Evolutionary conservation across 2,113 vertebrate species (phyloP), one percentile per base, ranked within the genome.

Genomic region (Megaceryle maxima): DNA sequence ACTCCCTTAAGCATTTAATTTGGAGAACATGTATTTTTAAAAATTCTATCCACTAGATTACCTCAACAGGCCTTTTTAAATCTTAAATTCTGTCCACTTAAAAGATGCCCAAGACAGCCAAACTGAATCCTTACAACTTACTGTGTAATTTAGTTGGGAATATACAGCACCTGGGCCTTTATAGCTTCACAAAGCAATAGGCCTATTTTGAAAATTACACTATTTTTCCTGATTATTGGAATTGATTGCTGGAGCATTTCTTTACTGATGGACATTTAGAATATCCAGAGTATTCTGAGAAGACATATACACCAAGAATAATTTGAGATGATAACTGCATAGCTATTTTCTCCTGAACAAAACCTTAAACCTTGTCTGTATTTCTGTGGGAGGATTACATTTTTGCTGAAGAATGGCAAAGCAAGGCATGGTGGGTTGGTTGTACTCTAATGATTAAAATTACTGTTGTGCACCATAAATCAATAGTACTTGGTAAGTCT

Each of bases 1-100:
- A 55, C 22, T 88, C 77, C 22, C 57, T 70, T 94, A 78, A 88
- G 41, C 57, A 55, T 85, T 92, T 94, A 69, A 72, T 94, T 91
- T 87, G 44, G 20, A 77, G 67, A 82, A 37, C 50, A 18, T 44
- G 11, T 79, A 16, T 59, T 83, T 96, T 92, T 93, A 60, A 13
- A 16, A 81, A 84, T 79, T 88, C 73, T 84, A 17, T 67, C 53
- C 4, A 0, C 48, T 78, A 78, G 39, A 78, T 88, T 95, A 33
- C 50, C 19, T 75, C 73, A 82, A 67, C 51, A 55, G 22, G 35
- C 59, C 10, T 90, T 87, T 94, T 64, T 31, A 63, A 85, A 76
- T 37, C 64, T 91, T 63, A 75, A 81, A 73, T 87, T 87, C 31
- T 87, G 20, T 55, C 67, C 44, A 28, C 51, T 94, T 91, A 53